Conservation (phyloP, 2,113 vertebrate species). For the Furnarius figulus region DNA sequence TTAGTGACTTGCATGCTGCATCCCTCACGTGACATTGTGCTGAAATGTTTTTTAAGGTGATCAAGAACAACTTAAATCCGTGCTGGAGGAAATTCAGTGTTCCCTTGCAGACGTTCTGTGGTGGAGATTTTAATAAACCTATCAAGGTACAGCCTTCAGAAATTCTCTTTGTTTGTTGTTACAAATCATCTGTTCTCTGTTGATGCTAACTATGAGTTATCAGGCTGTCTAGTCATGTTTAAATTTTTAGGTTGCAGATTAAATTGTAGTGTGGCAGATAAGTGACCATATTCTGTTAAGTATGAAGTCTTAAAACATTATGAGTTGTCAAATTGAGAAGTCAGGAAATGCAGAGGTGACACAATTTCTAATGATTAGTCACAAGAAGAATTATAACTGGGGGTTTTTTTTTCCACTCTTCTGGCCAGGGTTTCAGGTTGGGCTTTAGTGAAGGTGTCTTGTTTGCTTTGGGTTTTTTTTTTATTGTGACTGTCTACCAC, state of each 20-base stretch:
- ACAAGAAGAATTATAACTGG: background rate
- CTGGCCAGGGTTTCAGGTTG: background rate
- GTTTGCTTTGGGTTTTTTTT: background rate
- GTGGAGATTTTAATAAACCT: slow-evolving; percentile 79
- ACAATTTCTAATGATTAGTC: background rate
- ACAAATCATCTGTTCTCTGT: background rate
- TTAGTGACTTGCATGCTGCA: background rate
- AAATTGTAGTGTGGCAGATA: background rate
- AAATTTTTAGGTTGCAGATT: background rate
- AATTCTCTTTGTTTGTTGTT: background rate
- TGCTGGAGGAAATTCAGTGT: slow-evolving; percentile 87
- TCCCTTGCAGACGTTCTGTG: slow-evolving; percentile 88
- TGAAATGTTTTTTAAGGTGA: slow-evolving; percentile 77
- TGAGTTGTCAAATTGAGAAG: background rate
- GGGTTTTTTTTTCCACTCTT: background rate
- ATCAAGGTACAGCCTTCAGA: slow-evolving; percentile 81
- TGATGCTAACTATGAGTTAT: background rate
- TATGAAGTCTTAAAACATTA: background rate
- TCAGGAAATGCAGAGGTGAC: background rate
- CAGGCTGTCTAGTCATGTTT: background rate
- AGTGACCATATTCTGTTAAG: background rate
- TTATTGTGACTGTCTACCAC: background rate
- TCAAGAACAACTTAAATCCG: slow-evolving; percentile 93
- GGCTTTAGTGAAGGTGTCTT: background rate
- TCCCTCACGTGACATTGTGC: background rate